Evolutionary conservation across 2,888 invertebrate species (phyloP).

Genomic region (Acleris literana): DNA sequence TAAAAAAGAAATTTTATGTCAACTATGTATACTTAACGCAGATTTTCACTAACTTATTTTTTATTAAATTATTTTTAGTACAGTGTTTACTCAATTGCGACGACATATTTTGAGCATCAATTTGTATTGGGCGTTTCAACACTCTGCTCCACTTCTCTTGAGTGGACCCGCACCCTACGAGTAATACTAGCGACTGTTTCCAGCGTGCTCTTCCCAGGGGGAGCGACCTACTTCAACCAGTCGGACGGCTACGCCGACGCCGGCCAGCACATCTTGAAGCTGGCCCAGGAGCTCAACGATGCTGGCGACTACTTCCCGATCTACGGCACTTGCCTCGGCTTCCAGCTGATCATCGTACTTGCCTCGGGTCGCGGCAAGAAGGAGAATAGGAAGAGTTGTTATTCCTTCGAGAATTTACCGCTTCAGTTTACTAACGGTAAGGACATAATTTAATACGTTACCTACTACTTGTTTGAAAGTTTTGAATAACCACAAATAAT

Average conservation of each 20-base stretch:
- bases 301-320: slow-evolving; percentile 91
- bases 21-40: no score
- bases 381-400: slow-evolving; percentile 86
- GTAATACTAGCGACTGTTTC: slow-evolving; percentile 14
- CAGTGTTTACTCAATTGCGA: no score
- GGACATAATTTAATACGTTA: slow-evolving; percentile 18
- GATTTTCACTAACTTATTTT: no score
- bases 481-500: no score
- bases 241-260: slow-evolving; percentile 90
- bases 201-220: slow-evolving; percentile 93
- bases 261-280: slow-evolving; percentile 86
- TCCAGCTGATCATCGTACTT: slow-evolving; percentile 89
- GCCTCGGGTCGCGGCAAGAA: slow-evolving; percentile 71
- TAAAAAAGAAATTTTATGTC: no score
- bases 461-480: no score
- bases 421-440: slow-evolving; percentile 87
- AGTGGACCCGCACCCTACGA: no score
- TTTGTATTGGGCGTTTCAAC: no score
- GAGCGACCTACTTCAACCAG: slow-evolving; percentile 88
- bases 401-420: slow-evolving; percentile 85
- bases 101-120: no score
- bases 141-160: no score
- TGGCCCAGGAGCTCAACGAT: slow-evolving; percentile 87
- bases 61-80: no score
- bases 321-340: slow-evolving; percentile 89